These are phyloP conservation scores for Epiblema foenella DNA, from an alignment of 2,888 invertebrate genomes.

Conservation along the genomic window DNA sequence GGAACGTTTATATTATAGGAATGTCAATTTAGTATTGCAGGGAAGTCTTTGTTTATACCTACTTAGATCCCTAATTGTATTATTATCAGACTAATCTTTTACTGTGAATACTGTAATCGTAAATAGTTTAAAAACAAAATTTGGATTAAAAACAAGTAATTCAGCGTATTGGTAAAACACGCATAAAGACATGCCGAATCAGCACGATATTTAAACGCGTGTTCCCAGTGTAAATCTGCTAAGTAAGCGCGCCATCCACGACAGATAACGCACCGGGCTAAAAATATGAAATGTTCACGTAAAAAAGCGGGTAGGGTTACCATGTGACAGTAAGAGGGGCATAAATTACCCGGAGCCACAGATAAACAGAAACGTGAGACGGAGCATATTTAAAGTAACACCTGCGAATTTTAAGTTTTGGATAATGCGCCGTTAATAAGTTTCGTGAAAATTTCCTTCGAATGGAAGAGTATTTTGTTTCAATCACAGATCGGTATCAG, in stretches of 20 bases:
- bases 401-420: constrained; percentile 36
- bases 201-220: constrained; percentile 4
- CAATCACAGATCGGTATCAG: too few relatives aligned
- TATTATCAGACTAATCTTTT: too few relatives aligned
- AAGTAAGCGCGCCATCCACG: constrained; percentile 21
- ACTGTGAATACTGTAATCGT: too few relatives aligned
- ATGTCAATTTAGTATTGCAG: neutral
- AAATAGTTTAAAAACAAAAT: too few relatives aligned
- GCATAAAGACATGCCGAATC: neutral
- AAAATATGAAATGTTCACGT: constrained; percentile 42
- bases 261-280: constrained; percentile 41
- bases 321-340: constrained; percentile 40
- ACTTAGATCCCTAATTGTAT: too few relatives aligned
- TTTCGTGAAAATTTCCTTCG: neutral
- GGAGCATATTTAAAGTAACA: constrained; percentile 37
- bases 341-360: constrained; percentile 37
- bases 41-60: neutral
- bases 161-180: neutral
- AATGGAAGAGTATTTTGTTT: too few relatives aligned
- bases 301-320: constrained; percentile 42
- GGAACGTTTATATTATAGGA: neutral
- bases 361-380: constrained; percentile 44
- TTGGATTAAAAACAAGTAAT: too few relatives aligned
- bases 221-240: constrained; percentile 25
- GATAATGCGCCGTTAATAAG: constrained; percentile 12